Evolutionary conservation across 1,140 invertebrate genomes (phyloP), one percentile per base, ranked within the genome.

Genomic region (Camponotus vicinus): DNA sequence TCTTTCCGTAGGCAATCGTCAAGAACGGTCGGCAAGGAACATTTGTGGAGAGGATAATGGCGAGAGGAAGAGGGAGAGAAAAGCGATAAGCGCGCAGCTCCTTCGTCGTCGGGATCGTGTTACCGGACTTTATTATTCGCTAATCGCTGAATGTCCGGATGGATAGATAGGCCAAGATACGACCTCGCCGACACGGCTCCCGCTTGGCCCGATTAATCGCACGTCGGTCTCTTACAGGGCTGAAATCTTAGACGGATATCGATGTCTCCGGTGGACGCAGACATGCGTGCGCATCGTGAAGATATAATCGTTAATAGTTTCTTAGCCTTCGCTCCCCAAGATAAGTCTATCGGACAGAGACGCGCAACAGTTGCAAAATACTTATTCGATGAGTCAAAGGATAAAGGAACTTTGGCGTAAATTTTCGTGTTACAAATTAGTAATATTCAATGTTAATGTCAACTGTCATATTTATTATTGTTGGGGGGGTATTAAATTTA

Each of bases 71-170:
- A 27, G 32, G 66, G 71, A 87, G 86, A 69, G 75, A 11, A 15
- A n/a, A 52, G 8, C 8, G 69, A 90, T 83, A 77, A 89, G 66
- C 66, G 37, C 64, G 37, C 61, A 86, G 71, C 52, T 61, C 37
- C 32, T n/a, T 63, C 57, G 11, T 59, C 52, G 27, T 32, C 13
- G 55, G 89, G 78, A 32, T 90, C 89, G 57, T 52, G 21, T 90
- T 90, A 90, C 89, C 61, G 63, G 76, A 87, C 83, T 90, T 87
- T 87, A 89, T 87, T 80, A 91, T 91, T 89, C 76, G 90, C 89
- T 91, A 91, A 91, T 91, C 90, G 90, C 87, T 89, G 79, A 91
- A 89, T 85, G 84, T 88, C 59, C 40, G 75, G 61, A 85, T 80
- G 80, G 52, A 83, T 70, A 88, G 73, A 88, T 64, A 89, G 49